A percentile compares a stretch with the other conserved stretches of the same genome.
Conservation (phyloP, 2,113 vertebrate species). For the Upupa epops region DNA sequence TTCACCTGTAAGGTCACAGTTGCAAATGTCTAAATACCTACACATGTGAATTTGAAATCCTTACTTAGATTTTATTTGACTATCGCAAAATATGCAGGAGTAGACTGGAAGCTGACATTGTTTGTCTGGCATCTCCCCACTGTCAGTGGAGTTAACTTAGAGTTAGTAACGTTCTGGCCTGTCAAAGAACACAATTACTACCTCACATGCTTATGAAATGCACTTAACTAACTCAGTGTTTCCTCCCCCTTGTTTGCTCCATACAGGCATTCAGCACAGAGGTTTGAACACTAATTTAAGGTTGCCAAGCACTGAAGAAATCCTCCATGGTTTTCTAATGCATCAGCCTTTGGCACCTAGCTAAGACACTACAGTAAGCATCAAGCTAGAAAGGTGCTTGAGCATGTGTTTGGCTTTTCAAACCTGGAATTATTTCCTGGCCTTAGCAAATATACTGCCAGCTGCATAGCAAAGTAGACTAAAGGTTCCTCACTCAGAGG, state of each 20-base stretch:
- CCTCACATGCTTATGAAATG: background rate
- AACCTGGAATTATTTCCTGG: background rate
- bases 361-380: background rate
- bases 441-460: background rate
- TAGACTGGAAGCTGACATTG: background rate
- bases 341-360: background rate
- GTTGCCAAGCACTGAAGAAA: background rate
- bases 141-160: background rate
- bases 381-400: background rate
- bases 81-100: background rate
- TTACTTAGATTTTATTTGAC: background rate
- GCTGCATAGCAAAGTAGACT: background rate
- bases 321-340: background rate
- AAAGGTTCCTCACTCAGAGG: background rate
- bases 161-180: background rate
- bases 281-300: background rate
- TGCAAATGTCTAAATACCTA: background rate
- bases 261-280: background rate
- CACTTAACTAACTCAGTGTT: background rate
- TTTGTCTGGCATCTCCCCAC: background rate
- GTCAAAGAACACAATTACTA: background rate
- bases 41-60: background rate
- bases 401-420: background rate
- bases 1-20: background rate
- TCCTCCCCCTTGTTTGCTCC: background rate